phyloP scores from a whole-genome alignment of 2,888 invertebrate genomes.

The Metellina segmentata region DNA sequence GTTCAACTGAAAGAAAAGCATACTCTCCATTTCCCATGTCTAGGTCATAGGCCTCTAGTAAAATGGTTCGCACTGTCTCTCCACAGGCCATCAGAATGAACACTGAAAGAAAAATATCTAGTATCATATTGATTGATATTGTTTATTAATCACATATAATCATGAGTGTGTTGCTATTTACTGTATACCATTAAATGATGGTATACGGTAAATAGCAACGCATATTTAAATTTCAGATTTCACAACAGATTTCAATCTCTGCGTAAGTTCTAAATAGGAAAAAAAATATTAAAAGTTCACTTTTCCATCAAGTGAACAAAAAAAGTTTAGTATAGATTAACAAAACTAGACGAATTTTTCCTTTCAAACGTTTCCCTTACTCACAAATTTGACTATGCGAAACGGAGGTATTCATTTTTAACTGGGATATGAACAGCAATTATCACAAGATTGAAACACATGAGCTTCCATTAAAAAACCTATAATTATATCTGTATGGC shows the following conservation, averaged over 20 bases:
- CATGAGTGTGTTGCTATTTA: too few species aligned
- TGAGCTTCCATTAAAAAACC: conserved; percentile 68
- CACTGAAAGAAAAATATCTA: conserved; percentile 63
- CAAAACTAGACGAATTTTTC: too few species aligned
- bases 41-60: conserved; percentile 76
- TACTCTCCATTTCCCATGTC: conserved; percentile 78
- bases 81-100: conserved; percentile 76
- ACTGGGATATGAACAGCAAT: conserved; percentile 77
- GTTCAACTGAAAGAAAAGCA: conserved; percentile 77
- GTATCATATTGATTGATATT: background rate
- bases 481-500: too few species aligned
- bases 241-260: too few species aligned
- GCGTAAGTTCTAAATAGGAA: too few species aligned
- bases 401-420: conserved; percentile 74
- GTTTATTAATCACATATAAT: background rate
- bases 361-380: too few species aligned
- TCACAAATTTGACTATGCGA: conserved; percentile 32
- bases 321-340: too few species aligned
- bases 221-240: too few species aligned
- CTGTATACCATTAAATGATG: too few species aligned
- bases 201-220: too few species aligned
- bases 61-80: conserved; percentile 72
- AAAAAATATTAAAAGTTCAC: too few species aligned
- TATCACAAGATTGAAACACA: conserved; percentile 78
- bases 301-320: too few species aligned